Evolutionary conservation across 92 coral and sea anemone species (phyloP), one percentile per base, ranked within the genome.

Genomic region (Palythoa grandis): DNA sequence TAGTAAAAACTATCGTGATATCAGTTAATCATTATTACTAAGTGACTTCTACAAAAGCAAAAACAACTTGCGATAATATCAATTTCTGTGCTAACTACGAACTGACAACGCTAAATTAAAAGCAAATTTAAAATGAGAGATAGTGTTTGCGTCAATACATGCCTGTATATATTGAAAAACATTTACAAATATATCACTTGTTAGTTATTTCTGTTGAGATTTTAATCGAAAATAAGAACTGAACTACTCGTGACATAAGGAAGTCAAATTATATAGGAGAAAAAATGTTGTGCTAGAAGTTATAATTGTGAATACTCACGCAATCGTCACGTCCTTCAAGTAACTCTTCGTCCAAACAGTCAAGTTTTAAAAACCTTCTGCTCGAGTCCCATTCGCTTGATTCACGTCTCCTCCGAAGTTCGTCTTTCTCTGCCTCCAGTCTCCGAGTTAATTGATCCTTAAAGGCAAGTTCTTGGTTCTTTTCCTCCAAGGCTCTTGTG

Each of bases 401-500:
- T 47, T 71, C 87, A 65, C 85, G 88, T 53, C 88, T 76, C 47
- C 87, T 89, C 67, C 94, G 92, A 12, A 95, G 92, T 52, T 92
- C 92, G 50, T 86, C 93, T 69, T 90, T 93, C 76, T 96, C 99
- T 12, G 93, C 92, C 76, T 93, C 98, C 5, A 96, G 93, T 85
- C 92, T 92, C 77, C 92, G 88, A 75, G 98, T 93, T 75, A 95
- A 92, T 63, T 91, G 92, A 85, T 97, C 99, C 86, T 94, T 96
- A 70, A 86, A 92, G 48, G 98, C 98, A 3, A 96, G 88, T 79
- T 96, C 98, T 61, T 95, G 96, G 53, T 88, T 92, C 52, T 95
- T 96, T 56, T 92, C 96, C 63, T 95, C 97, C 61, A 95, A 68
- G 22, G 98, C 97, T 89, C 90, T 97, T 60, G 94, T 95, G 13